Base-by-base conservation (phyloP, 1,140 invertebrate species). In the Mesaphorura yosii region DNA sequence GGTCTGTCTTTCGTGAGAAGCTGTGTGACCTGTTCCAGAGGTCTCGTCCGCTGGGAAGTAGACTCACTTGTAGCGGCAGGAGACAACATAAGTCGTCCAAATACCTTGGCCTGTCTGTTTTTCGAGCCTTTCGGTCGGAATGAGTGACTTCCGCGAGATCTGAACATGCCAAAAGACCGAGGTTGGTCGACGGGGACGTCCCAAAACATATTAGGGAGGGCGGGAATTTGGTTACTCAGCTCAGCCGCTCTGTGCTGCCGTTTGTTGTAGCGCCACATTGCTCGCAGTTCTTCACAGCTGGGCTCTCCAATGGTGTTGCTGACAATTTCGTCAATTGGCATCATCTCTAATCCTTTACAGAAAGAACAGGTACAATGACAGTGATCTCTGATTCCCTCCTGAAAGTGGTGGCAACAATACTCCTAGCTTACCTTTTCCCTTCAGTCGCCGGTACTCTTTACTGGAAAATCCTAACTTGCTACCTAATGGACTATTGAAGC, bases 201-300 rank as follows among this genome's bases (percentile, higher is more conserved):
- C 51, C 53, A 59, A 39, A 59, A 59, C 14, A 55, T 31, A 28
- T 55, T 38, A 10, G 27, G 31, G 3, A 51, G 52, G 37, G 80
- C 79, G 27, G 82, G 82, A 57, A 88, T 78, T 70, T 87, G 82
- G 69, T 89, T 88, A 55, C 84, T 87, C 34, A 83, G 79, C 69
- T 88, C 84, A 1, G 84, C 81, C 5, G 46, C 46, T 42, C 86
- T 75, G n/a, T 83, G 84, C 70, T 90, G 86, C 49, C 87, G 71
- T 67, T 86, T 87, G 19, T 84, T 88, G 70, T 88, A 86, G 66
- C 86, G 79, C 88, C 87, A 91, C 86, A 91, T 89, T 3, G 83
- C 83, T 45, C 86, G 79, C 27, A 91, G 73, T 68, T 89, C 82
- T 50, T 88, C 85, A 67, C 88, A 91, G 25, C 77, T 81, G 0